phyloP scores from a whole-genome alignment of 2,888 invertebrate genomes.

The Pecten maximus region DNA sequence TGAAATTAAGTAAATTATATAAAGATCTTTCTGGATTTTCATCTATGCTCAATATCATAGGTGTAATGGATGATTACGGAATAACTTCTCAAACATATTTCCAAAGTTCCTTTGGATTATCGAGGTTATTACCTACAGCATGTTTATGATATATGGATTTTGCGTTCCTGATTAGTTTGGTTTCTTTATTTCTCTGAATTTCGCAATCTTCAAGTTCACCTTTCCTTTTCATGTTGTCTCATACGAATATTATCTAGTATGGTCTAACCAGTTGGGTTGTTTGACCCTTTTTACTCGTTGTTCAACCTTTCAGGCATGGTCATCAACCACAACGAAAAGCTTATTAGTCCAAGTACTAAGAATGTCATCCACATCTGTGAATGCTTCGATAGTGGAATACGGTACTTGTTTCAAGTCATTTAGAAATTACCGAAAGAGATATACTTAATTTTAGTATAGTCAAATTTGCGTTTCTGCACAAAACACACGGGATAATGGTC shows the following conservation, averaged over 20 bases:
- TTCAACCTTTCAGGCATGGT: not conserved
- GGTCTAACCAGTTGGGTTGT: constrained; percentile 33
- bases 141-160: not conserved
- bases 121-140: not conserved
- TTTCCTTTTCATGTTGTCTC: constrained; percentile 10
- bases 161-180: constrained; percentile 8
- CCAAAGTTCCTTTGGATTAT: constrained; percentile 30
- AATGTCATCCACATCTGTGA: constrained; percentile 17
- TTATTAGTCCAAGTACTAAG: not conserved
- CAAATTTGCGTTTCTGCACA: not conserved
- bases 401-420: not conserved
- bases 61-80: not conserved
- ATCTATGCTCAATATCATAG: not conserved
- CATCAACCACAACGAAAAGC: not conserved
- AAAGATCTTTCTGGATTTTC: no score
- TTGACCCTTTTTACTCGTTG: not conserved
- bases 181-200: constrained; percentile 27
- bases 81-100: constrained; percentile 11
- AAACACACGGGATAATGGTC: constrained; percentile 36
- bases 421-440: constrained; percentile 26
- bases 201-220: constrained; percentile 10
- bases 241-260: not conserved
- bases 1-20: no score
- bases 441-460: constrained; percentile 7
- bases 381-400: not conserved